Evolutionary conservation across 2,797 vertebrate species (phyloP).

Genomic region (Centropyge bicolor): DNA sequence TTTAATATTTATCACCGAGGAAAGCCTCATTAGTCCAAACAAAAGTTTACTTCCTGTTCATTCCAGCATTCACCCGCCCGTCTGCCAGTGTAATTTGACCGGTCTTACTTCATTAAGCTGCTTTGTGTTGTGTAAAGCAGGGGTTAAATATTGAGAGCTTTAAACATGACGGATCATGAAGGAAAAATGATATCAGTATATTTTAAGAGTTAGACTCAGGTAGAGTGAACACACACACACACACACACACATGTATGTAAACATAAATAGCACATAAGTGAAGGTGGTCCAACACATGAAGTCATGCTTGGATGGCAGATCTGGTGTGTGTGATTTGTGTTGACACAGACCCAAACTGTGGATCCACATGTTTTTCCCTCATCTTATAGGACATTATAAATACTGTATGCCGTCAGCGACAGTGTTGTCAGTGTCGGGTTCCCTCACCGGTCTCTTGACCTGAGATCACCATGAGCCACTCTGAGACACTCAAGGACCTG

Average conservation of each 20-base stretch:
- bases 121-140: conserved; percentile 36
- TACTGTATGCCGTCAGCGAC: conserved; percentile 10
- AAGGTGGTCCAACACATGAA: conserved; percentile 38
- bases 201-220: background rate
- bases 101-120: conserved; percentile 45
- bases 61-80: conserved; percentile 14
- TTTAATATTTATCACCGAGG: conserved; percentile 41
- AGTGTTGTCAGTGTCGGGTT: conserved; percentile 20
- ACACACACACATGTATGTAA: background rate
- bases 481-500: background rate
- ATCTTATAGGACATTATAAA: conserved; percentile 27
- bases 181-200: background rate
- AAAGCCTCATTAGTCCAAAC: conserved; percentile 45
- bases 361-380: conserved; percentile 33
- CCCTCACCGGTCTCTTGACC: background rate
- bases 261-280: background rate
- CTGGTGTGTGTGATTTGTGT: conserved; percentile 30
- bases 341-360: conserved; percentile 1
- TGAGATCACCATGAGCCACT: conserved; percentile 18
- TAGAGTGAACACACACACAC: background rate
- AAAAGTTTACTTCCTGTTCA: conserved; percentile 37
- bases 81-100: conserved; percentile 30
- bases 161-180: background rate
- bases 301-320: conserved; percentile 42
- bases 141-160: background rate